Base-by-base conservation (phyloP, 2,888 invertebrate genomes). In the Atherix ibis region DNA sequence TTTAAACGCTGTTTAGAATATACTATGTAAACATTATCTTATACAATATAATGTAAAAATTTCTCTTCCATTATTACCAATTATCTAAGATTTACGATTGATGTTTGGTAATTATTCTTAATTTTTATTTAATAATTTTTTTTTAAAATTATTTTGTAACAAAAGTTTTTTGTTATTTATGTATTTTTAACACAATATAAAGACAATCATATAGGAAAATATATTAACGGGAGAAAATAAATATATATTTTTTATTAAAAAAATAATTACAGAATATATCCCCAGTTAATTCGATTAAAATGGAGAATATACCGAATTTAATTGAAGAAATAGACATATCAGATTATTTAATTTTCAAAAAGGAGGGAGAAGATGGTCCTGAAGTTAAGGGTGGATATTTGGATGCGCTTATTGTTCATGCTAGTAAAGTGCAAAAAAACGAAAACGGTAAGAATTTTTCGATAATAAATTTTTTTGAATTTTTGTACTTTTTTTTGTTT, bases 381-480 rank as follows among this genome's bases (percentile, higher is more conserved):
- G 88, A 89, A 46, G 78, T 92, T 26, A 74, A 89, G 38, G 97
- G 97, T 6, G 97, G 95, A 5, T 77, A 84, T 41, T 77, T 88
- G 2, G 92, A 97, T 58, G 94, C 92, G 2, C 73, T 98, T 34
- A 79, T 97, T 42, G 91, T 95, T 27, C 85, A 94, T 53, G 97
- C 97, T 30, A 92, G 94, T 36, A 88, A 88, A 63, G 85, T 88
- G 41, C 85, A 85, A 55, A 91, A 88, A 69, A 51, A 50, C 39
- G 58, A 59, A 43, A 58, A 58, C 49, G 57, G 60, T 59, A 48
- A 48, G 47, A 44, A 29, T 27, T 33, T 15, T 32, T 30, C 25
- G 12, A 26, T 9, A 24, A 35, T 8, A 22, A 22, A 29, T 19
- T 22, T 38, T 26, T 19, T 24, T 22, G 26, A 26, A 38, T 26